Evolutionary conservation across 2,113 vertebrate species (phyloP).

Genomic region (Epinephelus cyanopodus): DNA sequence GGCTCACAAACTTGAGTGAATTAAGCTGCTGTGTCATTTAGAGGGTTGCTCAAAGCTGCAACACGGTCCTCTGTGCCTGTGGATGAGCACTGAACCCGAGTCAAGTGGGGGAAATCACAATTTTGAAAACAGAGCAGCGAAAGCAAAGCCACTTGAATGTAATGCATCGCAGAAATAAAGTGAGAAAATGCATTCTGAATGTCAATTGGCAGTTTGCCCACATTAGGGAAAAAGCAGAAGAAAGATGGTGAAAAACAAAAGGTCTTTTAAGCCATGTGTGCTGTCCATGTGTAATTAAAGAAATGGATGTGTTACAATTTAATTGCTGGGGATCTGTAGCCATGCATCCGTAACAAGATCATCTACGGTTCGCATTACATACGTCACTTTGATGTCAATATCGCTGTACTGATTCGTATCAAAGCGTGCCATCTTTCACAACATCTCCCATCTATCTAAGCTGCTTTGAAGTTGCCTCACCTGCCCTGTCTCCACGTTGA

Average conservation of each 20-base stretch:
- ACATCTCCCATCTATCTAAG: constrained; percentile 41
- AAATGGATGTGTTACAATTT: constrained; percentile 9
- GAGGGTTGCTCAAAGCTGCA: constrained; percentile 26
- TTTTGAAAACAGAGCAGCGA: constrained; percentile 33
- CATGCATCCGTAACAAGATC: constrained; percentile 31
- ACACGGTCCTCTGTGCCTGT: constrained; percentile 14
- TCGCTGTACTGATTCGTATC: constrained; percentile 32
- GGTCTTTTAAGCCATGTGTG: background rate
- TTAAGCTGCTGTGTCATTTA: constrained; percentile 61
- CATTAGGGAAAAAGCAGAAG: background rate
- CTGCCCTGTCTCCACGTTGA: constrained; percentile 47
- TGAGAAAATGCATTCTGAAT: constrained; percentile 8
- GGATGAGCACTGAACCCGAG: constrained; percentile 42
- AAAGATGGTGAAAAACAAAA: background rate
- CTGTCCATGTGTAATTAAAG: constrained; percentile 16
- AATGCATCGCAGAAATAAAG: constrained; percentile 14
- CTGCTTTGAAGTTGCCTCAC: constrained; percentile 59
- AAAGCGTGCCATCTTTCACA: constrained; percentile 20
- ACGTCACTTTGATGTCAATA: constrained; percentile 45
- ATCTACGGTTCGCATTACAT: background rate
- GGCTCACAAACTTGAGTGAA: constrained; percentile 56
- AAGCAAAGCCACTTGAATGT: constrained; percentile 25
- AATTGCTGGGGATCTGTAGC: constrained; percentile 21
- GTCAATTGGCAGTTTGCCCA: constrained; percentile 18
- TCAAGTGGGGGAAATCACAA: constrained; percentile 46